Evolutionary conservation across 2,113 vertebrate species (phyloP), one percentile per base, ranked within the genome.

Genomic region (Boleophthalmus pectinirostris): DNA sequence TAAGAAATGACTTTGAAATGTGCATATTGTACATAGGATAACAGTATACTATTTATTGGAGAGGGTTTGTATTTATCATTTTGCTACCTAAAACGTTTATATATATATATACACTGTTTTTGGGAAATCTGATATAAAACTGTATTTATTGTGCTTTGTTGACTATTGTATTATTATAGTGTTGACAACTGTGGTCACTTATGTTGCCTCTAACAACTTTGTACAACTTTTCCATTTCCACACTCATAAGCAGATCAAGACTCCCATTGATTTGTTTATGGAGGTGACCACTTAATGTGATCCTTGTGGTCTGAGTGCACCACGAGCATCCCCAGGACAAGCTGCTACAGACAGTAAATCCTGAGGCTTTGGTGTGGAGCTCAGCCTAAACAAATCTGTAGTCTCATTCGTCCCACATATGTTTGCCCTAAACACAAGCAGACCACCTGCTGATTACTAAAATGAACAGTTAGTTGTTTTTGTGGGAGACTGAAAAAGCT

Each of bases 21-120:
- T 96, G 93, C 91, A 96, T 95, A 94, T 91, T 96, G 95, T 96
- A 96, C 94, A 96, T 95, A 95, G 93, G 10, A 92, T 93, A 91
- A 94, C 92, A 88, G 86, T 86, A 87, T 86, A 86, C 92, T 97
- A 97, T 97, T 97, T 96, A 97, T 96, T 96, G 89, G 94, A 94
- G 95, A 91, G 89, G 89, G 87, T 89, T 91, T 91, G 79, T 92
- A 87, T 86, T 90, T 93, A 92, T 95, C 91, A 90, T 95, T 94
- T 91, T 83, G 86, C 87, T 80, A 74, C 78, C 77, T 87, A 80
- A 88, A 68, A 85, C 77, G 82, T 82, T 70, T 77, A 86, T 87
- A 43, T 23, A 84, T 77, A 86, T 87, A 43, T 23, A 84, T 92
- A 92, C 38, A 43, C 10, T 43, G 38, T 43, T 84, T 66, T 76